A percentile compares a stretch with the other conserved stretches of the same genome.
Evolutionary conservation across 2,888 invertebrate species (phyloP).

Genomic region (Mycalesis mineus): DNA sequence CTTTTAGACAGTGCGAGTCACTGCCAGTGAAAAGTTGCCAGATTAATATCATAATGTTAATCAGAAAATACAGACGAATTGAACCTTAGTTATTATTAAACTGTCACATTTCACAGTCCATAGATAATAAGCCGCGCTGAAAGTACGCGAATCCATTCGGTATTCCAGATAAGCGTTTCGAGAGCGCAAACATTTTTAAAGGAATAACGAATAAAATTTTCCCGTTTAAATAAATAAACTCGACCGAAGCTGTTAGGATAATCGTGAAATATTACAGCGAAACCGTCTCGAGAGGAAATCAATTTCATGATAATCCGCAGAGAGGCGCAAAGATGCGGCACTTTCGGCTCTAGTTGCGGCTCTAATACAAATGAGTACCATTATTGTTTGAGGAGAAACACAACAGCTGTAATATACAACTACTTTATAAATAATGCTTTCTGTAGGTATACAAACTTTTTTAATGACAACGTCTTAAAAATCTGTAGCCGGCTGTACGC

Average conservation of each 20-base stretch:
- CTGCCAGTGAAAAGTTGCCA: no score
- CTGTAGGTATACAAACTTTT: no score
- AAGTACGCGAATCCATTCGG: not conserved
- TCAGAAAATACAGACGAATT: no score
- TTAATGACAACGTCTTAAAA: no score
- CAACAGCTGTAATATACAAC: not conserved
- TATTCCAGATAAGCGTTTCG: not conserved
- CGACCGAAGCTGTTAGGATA: constrained; percentile 9
- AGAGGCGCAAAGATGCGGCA: not conserved
- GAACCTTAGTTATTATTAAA: no score
- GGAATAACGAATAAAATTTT: constrained; percentile 1
- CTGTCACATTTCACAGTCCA: no score
- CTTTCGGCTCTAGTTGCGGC: not conserved
- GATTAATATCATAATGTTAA: no score
- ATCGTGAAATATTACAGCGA: constrained; percentile 9
- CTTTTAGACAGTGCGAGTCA: no score
- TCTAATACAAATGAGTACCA: not conserved
- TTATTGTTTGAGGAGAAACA: not conserved
- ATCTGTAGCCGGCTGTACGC: no score
- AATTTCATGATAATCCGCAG: constrained; percentile 10
- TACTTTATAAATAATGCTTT: not conserved
- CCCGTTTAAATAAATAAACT: constrained; percentile 10
- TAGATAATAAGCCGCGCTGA: not conserved
- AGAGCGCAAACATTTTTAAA: not conserved
- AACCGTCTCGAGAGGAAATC: constrained; percentile 9